These are phyloP conservation scores for Tympanuchus pallidicinctus DNA, from an alignment of 2,113 vertebrate species.

Conservation along the genomic window DNA sequence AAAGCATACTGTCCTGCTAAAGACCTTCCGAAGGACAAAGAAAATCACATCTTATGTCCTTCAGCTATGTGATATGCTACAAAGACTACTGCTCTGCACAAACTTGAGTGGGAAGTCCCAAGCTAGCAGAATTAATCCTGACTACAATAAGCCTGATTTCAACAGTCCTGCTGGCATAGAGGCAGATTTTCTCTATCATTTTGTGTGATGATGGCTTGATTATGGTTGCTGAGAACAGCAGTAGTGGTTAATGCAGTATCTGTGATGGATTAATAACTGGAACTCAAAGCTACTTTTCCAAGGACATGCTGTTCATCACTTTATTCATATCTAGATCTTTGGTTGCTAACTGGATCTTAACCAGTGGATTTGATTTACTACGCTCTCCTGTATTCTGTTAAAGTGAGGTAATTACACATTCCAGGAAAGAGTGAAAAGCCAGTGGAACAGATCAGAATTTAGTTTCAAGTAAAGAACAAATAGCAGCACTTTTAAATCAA, in stretches of 20 bases:
- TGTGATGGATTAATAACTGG: not conserved
- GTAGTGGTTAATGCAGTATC: not conserved
- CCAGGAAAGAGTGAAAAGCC: not conserved
- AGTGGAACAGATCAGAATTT: not conserved
- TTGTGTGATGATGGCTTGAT: not conserved
- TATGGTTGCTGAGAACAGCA: not conserved
- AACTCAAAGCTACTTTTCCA: not conserved
- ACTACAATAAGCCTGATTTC: rapidly evolving
- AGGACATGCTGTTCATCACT: not conserved
- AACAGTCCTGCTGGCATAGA: not conserved
- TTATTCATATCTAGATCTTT: not conserved
- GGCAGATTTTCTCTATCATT: not conserved
- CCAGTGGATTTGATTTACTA: not conserved
- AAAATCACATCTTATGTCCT: not conserved
- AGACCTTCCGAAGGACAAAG: not conserved
- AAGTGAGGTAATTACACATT: not conserved
- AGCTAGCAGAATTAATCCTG: not conserved
- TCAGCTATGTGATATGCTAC: not conserved
- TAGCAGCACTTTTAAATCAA: not conserved
- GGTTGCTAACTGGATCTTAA: not conserved
- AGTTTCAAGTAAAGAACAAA: not conserved
- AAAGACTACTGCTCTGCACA: rapidly evolving
- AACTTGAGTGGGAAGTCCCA: not conserved
- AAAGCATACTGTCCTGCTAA: rapidly evolving
- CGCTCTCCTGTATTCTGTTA: not conserved